Evolutionary conservation across 2,888 invertebrate species (phyloP).

Genomic region (Rhagonycha fulva): DNA sequence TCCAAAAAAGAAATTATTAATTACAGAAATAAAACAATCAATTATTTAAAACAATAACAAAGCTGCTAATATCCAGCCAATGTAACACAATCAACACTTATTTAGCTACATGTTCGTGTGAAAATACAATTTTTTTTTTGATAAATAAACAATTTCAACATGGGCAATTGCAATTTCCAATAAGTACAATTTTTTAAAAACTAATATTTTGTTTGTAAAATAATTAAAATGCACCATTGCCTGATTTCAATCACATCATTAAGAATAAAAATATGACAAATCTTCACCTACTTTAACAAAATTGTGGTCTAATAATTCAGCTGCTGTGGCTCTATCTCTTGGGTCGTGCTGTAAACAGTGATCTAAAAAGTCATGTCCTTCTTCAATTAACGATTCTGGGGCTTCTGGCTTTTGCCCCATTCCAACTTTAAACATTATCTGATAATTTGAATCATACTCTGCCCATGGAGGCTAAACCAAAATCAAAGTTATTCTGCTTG

Average conservation of each 20-base stretch:
- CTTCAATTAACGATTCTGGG: slow-evolving; percentile 76
- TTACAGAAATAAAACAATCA: neutral
- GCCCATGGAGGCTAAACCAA: slow-evolving; percentile 81
- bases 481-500: neutral
- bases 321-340: slow-evolving; percentile 70
- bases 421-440: slow-evolving; percentile 95
- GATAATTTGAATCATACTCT: slow-evolving; percentile 90
- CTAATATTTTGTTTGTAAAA: neutral
- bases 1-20: neutral
- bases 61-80: neutral
- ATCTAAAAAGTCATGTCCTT: slow-evolving; percentile 80
- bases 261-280: slow-evolving; percentile 25
- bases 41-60: neutral
- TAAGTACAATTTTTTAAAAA: neutral
- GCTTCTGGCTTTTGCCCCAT: slow-evolving; percentile 84
- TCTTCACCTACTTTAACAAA: slow-evolving; percentile 69
- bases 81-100: neutral
- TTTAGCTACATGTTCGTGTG: neutral
- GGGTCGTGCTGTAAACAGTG: slow-evolving; percentile 85
- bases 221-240: neutral
- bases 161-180: neutral
- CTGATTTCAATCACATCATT: neutral
- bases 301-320: slow-evolving; percentile 71
- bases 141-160: neutral
- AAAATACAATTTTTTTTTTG: neutral